phyloP scores from a whole-genome alignment of 2,113 vertebrate species.

The Leucopsar rothschildi region DNA sequence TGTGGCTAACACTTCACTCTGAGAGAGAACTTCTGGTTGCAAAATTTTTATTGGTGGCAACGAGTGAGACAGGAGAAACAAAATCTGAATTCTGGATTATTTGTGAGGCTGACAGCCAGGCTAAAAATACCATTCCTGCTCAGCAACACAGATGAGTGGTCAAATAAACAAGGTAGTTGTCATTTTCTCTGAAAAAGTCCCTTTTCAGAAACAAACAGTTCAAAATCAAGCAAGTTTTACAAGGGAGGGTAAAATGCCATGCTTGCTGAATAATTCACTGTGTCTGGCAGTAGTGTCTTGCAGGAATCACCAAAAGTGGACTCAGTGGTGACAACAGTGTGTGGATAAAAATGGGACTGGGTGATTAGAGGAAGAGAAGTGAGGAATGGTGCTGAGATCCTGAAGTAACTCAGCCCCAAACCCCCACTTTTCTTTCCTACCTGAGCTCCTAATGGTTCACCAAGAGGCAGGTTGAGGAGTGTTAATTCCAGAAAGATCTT shows the following conservation, averaged over 20 bases:
- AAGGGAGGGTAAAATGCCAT: neutral
- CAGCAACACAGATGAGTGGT: neutral
- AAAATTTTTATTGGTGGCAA: neutral
- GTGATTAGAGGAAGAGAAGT: neutral
- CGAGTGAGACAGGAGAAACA: fast-evolving
- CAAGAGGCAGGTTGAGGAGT: neutral
- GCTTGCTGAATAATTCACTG: neutral
- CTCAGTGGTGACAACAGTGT: neutral
- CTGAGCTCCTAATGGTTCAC: neutral
- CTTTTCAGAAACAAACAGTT: neutral
- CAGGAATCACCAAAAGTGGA: neutral
- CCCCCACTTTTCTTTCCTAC: neutral
- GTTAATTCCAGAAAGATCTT: neutral
- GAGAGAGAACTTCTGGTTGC: neutral
- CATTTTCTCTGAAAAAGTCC: neutral
- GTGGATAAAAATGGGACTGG: neutral
- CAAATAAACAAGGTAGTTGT: neutral
- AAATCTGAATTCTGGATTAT: neutral
- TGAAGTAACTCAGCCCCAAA: fast-evolving
- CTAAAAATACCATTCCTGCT: constrained; percentile 12
- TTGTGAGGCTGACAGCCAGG: neutral
- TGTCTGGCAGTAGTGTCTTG: neutral
- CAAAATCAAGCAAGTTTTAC: neutral
- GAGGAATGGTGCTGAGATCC: neutral
- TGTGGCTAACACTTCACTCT: neutral